Evolutionary conservation across 2,113 vertebrate species (phyloP).

Genomic region (Oncorhynchus masou): DNA sequence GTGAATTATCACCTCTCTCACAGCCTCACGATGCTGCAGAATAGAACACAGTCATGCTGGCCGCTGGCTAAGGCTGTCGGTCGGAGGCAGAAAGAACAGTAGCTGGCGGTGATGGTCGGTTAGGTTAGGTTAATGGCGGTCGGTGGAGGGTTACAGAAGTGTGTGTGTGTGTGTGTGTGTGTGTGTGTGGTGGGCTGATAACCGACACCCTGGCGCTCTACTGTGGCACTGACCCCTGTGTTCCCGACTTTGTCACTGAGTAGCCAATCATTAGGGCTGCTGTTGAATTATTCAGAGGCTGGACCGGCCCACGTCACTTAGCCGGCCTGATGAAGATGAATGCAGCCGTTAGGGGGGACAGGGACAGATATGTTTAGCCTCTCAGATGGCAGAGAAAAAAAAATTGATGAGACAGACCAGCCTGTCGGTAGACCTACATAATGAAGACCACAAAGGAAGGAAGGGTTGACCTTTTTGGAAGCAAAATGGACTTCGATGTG

Average conservation of each 20-base stretch:
- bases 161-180: not conserved
- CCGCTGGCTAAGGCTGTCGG: not conserved
- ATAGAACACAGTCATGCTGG: not conserved
- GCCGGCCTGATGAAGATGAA: constrained; percentile 46
- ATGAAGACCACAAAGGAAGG: not conserved
- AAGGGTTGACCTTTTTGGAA: too few relatives aligned
- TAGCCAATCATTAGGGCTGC: constrained; percentile 52
- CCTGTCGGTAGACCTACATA: not conserved
- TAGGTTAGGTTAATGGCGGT: not conserved
- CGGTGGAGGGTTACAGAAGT: not conserved
- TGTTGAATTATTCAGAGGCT: constrained; percentile 55
- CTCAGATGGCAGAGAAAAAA: not conserved
- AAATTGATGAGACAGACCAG: not conserved
- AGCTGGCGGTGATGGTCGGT: not conserved
- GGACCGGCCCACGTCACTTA: constrained; percentile 44
- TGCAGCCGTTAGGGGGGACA: constrained; percentile 9
- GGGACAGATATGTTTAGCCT: not conserved
- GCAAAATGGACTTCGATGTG: too few relatives aligned
- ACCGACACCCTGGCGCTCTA: constrained; percentile 31
- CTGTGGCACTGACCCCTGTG: constrained; percentile 40
- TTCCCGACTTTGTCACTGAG: constrained; percentile 53
- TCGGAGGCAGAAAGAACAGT: not conserved
- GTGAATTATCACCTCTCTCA: constrained; percentile 4
- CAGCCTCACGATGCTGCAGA: constrained; percentile 8
- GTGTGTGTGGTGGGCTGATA: constrained; percentile 26